Percentiles rank a stretch among this genome's conserved stretches.
Evolutionary conservation across 2,797 vertebrate species (phyloP).

Genomic region (Gymnoscopelus braueri): DNA sequence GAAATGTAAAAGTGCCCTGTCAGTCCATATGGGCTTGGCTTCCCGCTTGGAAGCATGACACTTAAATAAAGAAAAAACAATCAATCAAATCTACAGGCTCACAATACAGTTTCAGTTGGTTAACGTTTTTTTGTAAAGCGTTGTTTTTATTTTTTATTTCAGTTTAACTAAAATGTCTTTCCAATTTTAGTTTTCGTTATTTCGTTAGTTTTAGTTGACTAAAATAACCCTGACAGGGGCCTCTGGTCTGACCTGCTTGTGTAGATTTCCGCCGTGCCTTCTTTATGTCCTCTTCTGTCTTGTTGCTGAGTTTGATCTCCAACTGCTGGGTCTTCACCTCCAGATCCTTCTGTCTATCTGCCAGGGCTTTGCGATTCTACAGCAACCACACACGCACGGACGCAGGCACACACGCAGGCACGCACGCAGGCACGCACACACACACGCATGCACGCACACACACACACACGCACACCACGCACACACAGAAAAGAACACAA

Average conservation of each 20-base stretch:
- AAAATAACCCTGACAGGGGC: background rate
- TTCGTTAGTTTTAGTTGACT: too few species aligned
- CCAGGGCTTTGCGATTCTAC: slow-evolving; percentile 93
- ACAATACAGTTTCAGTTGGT: too few species aligned
- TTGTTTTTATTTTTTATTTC: too few species aligned
- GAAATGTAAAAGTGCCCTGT: too few species aligned
- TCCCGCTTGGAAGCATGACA: too few species aligned
- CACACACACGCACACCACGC: slow-evolving; percentile 27
- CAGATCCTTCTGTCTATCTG: slow-evolving; percentile 95
- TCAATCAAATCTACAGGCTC: too few species aligned
- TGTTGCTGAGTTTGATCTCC: slow-evolving; percentile 97
- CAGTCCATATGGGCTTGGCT: too few species aligned
- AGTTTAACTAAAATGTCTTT: too few species aligned
- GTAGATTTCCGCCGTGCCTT: slow-evolving; percentile 97
- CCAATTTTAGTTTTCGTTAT: too few species aligned
- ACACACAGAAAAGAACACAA: slow-evolving; percentile 4
- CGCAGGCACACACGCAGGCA: background rate
- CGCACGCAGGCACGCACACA: background rate
- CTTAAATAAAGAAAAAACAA: too few species aligned
- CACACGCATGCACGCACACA: slow-evolving; percentile 29
- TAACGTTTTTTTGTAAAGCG: too few species aligned
- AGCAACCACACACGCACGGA: background rate
- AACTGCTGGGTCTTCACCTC: slow-evolving; percentile 98
- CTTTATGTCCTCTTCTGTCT: slow-evolving; percentile 98
- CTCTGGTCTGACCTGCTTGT: slow-evolving; percentile 88